Conservation (phyloP, 2,113 vertebrate species). For the Onychorhynchus coronatus region DNA sequence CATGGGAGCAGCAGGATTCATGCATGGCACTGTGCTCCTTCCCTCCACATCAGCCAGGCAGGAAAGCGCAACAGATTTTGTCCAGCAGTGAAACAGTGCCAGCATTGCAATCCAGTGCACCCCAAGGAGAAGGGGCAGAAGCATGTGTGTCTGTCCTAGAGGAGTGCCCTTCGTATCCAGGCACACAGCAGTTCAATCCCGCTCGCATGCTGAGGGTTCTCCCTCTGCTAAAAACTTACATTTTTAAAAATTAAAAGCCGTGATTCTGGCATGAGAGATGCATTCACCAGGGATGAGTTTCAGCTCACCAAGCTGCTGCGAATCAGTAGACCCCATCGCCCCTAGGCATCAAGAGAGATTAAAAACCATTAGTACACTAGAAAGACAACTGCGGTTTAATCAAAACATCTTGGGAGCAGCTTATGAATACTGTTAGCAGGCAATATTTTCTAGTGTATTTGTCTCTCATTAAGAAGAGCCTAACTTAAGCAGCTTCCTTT, state of each 20-base stretch:
- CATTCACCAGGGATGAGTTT: constrained; percentile 19
- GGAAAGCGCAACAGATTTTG: neutral
- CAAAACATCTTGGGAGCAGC: constrained; percentile 60
- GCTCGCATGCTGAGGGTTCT: neutral
- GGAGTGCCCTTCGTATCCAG: neutral
- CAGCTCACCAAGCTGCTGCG: constrained; percentile 41
- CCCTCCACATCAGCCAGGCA: neutral
- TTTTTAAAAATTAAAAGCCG: constrained; percentile 57
- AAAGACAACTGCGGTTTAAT: constrained; percentile 54
- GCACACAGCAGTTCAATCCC: neutral
- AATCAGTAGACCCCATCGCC: constrained; percentile 39
- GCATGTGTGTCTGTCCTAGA: neutral
- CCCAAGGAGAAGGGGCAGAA: neutral
- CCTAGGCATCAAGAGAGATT: constrained; percentile 50
- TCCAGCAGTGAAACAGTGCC: neutral
- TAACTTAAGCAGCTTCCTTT: constrained; percentile 51
- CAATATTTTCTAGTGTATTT: constrained; percentile 43
- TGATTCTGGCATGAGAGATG: constrained; percentile 30
- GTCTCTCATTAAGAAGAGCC: constrained; percentile 46
- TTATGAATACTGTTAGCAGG: constrained; percentile 61
- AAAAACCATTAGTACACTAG: constrained; percentile 58
- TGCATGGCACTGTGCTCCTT: rapidly evolving
- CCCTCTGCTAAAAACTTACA: constrained; percentile 47
- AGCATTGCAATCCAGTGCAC: neutral
- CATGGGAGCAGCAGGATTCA: rapidly evolving